These are phyloP conservation scores for Corythornis vintsioides DNA, from an alignment of 2,113 vertebrate genomes.

Conservation along the genomic window DNA sequence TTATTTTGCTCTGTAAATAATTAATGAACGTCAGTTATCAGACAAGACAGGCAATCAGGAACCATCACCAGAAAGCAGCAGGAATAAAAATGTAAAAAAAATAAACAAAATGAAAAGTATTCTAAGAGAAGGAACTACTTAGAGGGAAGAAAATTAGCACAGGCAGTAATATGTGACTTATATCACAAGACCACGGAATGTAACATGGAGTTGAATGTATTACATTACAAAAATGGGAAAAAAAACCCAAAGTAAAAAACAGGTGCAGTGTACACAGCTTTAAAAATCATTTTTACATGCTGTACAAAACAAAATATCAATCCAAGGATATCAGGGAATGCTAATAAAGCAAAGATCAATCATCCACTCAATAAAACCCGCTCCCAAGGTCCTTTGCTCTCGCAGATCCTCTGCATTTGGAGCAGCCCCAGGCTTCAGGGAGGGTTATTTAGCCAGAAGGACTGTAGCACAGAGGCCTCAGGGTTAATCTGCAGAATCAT, in stretches of 20 bases:
- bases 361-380: background rate
- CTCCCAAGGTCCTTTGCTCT: background rate
- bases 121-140: conserved; percentile 77
- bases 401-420: background rate
- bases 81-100: conserved; percentile 75
- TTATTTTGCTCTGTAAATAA: conserved; percentile 76
- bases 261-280: conserved; percentile 24
- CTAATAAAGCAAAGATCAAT: background rate
- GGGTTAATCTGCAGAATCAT: background rate
- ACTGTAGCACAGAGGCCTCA: background rate
- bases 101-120: conserved; percentile 46
- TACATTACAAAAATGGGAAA: conserved; percentile 51
- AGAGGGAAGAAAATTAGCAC: conserved; percentile 71
- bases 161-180: conserved; percentile 75
- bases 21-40: conserved; percentile 82
- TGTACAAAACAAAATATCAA: conserved; percentile 31
- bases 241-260: conserved; percentile 10
- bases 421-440: background rate
- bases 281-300: conserved; percentile 11
- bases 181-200: conserved; percentile 72
- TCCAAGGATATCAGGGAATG: background rate
- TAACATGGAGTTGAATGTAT: conserved; percentile 56
- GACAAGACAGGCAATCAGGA: conserved; percentile 99
- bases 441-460: background rate
- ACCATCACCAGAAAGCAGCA: conserved; percentile 94